These are phyloP conservation scores for Malurus alboscapulatus DNA, from an alignment of 2,113 vertebrate genomes.

Conservation along the genomic window DNA sequence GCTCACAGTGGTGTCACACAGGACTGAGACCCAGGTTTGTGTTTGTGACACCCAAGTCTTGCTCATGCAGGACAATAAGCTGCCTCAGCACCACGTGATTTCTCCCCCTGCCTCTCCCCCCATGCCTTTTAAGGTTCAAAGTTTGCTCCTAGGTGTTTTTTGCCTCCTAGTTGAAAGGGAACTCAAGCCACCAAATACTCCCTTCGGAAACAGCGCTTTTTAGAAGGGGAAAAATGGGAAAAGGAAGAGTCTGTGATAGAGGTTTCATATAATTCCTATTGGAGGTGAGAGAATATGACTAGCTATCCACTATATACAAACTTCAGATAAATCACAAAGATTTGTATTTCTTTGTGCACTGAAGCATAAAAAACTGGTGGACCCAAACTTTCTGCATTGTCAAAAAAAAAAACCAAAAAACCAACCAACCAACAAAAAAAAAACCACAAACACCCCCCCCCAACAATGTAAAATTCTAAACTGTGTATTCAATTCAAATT, in stretches of 20 bases:
- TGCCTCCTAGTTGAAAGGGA: not conserved
- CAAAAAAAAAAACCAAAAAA: not conserved
- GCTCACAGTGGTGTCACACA: accelerated
- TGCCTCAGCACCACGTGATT: conserved; percentile 32
- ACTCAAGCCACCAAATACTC: not conserved
- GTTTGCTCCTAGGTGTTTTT: not conserved
- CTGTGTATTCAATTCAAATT: not conserved
- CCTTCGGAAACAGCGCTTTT: not conserved
- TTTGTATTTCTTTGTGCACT: not conserved
- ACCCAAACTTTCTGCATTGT: not conserved
- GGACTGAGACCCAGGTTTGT: not conserved
- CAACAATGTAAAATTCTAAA: not conserved
- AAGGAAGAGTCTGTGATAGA: not conserved
- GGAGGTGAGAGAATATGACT: not conserved
- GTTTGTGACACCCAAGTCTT: not conserved
- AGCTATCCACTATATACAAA: not conserved
- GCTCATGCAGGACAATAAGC: not conserved
- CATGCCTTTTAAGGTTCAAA: conserved; percentile 1
- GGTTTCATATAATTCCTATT: not conserved
- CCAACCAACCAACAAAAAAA: no score
- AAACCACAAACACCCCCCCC: not conserved
- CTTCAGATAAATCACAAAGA: not conserved
- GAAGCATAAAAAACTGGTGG: not conserved
- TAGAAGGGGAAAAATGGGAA: no score
- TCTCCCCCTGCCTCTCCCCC: not conserved